Conservation (phyloP, 2,888 invertebrate genomes). For the Arenicola marina region DNA sequence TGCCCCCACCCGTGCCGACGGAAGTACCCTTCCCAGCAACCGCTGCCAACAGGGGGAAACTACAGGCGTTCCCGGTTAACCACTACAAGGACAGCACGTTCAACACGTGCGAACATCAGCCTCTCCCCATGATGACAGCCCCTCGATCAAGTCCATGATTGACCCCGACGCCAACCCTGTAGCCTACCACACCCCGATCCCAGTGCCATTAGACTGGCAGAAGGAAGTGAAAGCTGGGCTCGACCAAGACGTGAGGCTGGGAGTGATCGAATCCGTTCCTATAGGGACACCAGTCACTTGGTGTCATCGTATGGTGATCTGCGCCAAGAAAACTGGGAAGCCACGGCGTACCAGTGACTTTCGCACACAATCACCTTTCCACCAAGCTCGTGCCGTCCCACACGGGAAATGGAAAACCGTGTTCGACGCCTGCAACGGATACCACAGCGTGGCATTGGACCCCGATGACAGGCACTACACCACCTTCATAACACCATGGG, state of each 20-base stretch:
- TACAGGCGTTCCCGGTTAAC: conserved; percentile 35
- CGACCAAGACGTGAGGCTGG: conserved; percentile 36
- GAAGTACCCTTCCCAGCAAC: conserved; percentile 24
- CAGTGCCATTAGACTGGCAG: conserved; percentile 42
- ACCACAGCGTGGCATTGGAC: too few species aligned
- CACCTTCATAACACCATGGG: too few species aligned
- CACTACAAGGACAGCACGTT: conserved; percentile 43
- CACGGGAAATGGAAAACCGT: conserved; percentile 31
- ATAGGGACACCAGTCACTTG: conserved; percentile 38
- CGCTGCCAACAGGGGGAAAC: conserved; percentile 16
- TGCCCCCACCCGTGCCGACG: conserved; percentile 17
- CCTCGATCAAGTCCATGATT: too few species aligned
- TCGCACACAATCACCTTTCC: conserved; percentile 31
- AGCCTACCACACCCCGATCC: conserved; percentile 42
- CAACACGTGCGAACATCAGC: conserved; percentile 41
- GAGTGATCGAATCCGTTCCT: conserved; percentile 27
- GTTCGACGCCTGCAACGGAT: conserved; percentile 24
- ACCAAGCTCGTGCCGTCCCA: conserved; percentile 35
- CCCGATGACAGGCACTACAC: too few species aligned
- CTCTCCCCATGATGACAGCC: conserved; percentile 36
- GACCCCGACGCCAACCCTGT: too few species aligned
- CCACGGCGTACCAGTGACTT: conserved; percentile 35
- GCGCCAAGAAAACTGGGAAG: conserved; percentile 32
- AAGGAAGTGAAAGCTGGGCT: conserved; percentile 38
- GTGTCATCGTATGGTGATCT: too few species aligned